A percentile compares a stretch with the other conserved stretches of the same genome.
Conservation (phyloP, 2,113 vertebrate species). For the Tauraco erythrolophus region DNA sequence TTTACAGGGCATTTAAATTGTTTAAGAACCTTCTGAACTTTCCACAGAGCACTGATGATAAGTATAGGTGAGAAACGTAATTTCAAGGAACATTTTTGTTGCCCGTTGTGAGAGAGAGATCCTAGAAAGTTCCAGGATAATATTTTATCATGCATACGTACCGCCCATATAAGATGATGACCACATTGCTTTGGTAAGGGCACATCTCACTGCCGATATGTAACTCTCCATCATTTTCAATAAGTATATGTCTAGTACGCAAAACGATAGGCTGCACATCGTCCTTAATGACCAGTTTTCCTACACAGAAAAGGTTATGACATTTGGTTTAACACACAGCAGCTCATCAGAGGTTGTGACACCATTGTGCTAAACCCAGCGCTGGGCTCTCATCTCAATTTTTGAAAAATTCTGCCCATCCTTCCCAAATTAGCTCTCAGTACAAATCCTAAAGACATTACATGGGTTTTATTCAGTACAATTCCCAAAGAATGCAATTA, state of each 20-base stretch:
- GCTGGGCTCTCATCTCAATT: background rate
- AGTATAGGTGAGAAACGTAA: background rate
- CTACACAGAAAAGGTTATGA: constrained; percentile 60
- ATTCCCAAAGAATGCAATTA: background rate
- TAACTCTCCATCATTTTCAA: constrained; percentile 88
- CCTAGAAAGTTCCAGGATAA: background rate
- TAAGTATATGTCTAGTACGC: constrained; percentile 88
- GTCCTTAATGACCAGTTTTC: constrained; percentile 92
- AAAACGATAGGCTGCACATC: constrained; percentile 81
- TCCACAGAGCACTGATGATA: background rate
- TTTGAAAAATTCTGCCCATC: background rate
- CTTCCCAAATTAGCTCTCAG: background rate
- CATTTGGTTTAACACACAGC: background rate
- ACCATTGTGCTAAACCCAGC: background rate
- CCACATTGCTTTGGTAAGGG: constrained; percentile 89
- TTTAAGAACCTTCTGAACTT: background rate
- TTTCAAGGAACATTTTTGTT: background rate
- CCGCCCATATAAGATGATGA: constrained; percentile 91
- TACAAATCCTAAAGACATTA: background rate
- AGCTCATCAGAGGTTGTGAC: background rate
- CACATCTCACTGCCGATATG: constrained; percentile 90
- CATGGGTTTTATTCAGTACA: background rate
- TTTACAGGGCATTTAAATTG: background rate
- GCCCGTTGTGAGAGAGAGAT: background rate
- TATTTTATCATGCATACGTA: constrained; percentile 47